phyloP scores from a whole-genome alignment of 2,113 vertebrate genomes.

The Pitta sordida region DNA sequence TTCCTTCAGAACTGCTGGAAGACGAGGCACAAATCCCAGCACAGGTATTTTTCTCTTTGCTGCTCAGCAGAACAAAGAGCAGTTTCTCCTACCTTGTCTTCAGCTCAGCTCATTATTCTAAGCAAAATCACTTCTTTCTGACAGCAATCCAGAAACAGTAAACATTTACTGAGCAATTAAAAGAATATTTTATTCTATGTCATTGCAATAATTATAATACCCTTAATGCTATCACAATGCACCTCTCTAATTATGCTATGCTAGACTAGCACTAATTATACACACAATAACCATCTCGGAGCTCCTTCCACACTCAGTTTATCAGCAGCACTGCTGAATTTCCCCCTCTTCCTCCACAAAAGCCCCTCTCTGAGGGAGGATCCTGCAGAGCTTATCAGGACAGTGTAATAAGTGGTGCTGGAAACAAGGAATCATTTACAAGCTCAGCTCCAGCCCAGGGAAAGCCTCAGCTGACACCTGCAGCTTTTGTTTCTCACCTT shows the following conservation, averaged over 20 bases:
- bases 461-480: not conserved
- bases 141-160: slow-evolving; percentile 49
- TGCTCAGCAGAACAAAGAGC: slow-evolving; percentile 49
- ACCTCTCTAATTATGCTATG: slow-evolving; percentile 40
- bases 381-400: not conserved
- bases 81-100: slow-evolving; percentile 36
- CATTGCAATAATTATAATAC: slow-evolving; percentile 42
- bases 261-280: slow-evolving; percentile 52
- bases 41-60: slow-evolving; percentile 12
- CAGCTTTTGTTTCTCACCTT: slow-evolving; percentile 76
- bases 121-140: slow-evolving; percentile 23
- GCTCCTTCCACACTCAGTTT: not conserved
- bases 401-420: not conserved
- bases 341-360: not conserved
- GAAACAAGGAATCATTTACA: not conserved
- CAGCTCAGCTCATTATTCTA: slow-evolving; percentile 6
- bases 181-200: slow-evolving; percentile 52
- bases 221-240: slow-evolving; percentile 19
- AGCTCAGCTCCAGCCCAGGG: not conserved
- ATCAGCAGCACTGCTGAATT: not conserved
- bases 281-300: slow-evolving; percentile 25
- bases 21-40: not conserved
- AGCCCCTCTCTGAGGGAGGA: not conserved
- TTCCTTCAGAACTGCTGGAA: not conserved
- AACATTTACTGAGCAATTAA: slow-evolving; percentile 61